Evolutionary conservation across 1,140 invertebrate genomes (phyloP), one percentile per base, ranked within the genome.

Genomic region (Drosophila ananassae): DNA sequence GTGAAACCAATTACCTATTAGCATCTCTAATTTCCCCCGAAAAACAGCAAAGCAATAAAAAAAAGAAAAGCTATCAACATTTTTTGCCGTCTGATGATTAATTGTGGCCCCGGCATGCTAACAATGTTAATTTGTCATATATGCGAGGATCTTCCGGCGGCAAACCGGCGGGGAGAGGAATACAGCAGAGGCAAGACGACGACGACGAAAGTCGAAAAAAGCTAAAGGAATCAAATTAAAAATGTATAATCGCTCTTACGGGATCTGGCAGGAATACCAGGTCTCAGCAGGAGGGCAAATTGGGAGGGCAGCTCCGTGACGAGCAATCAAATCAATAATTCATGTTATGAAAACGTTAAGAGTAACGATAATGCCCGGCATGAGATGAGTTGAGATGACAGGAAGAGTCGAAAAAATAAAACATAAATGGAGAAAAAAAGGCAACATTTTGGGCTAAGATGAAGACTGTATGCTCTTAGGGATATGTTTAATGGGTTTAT

Each of bases 311-410:
- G 37, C 46, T 59, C 52, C 41, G 71, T 51, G 72, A 77, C 62
- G 71, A 78, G 79, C 79, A 79, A 83, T 89, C 84, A 79, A 89
- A 89, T 89, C 84, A 89, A 89, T 89, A 89, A 89, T 89, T 87
- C 83, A 89, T 82, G 75, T 67, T 82, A 73, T 77, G 83, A 76
- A 72, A 79, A 87, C 75, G 83, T 63, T 67, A 73, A 68, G 79
- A 71, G 74, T 77, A 77, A 77, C 63, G 73, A 77, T 77, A 77
- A 77, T 89, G 80, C 66, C 47, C 30, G 57, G 61, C 48, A 76
- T 37, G 51, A 48, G 32, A 30, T 28, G 30, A 61, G 50, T 10
- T 46, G 56, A 22, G 54, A 22, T 21, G 61, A 52, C 50, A 52
- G 55, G 30, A 39, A 47, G 22, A 48, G 25, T 17, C n/a, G 9